A percentile compares a stretch with the other conserved stretches of the same genome.
These are phyloP conservation scores for Ctenosaura bakeri DNA, from an alignment of 2,797 vertebrate species.

Conservation along the genomic window DNA sequence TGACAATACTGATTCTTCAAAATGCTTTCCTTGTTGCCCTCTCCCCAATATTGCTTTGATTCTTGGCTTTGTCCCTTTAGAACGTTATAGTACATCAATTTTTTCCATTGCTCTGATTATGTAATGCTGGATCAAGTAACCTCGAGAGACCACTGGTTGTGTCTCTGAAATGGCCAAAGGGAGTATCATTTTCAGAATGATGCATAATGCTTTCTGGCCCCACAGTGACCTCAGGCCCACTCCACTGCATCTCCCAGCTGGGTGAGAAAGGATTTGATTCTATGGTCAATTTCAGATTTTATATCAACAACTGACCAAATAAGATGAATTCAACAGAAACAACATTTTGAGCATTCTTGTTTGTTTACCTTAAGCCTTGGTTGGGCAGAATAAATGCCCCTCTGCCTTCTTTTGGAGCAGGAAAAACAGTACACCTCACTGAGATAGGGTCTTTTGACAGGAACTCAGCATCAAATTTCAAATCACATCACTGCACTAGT, in stretches of 20 bases:
- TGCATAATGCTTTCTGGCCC: constrained; percentile 24
- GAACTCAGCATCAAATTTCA: background rate
- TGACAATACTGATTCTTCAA: background rate
- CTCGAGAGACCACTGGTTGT: constrained; percentile 16
- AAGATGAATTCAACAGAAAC: constrained; percentile 3
- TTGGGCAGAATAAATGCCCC: background rate
- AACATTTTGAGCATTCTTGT: background rate
- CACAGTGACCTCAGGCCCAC: constrained; percentile 5
- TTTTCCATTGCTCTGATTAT: constrained; percentile 50
- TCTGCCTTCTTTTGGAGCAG: background rate
- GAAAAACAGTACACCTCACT: background rate
- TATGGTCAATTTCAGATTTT: constrained; percentile 1
- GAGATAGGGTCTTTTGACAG: background rate
- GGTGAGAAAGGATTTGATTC: constrained; percentile 22
- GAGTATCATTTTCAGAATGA: constrained; percentile 23
- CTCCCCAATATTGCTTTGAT: constrained; percentile 27
- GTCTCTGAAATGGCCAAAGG: constrained; percentile 20
- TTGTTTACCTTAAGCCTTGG: background rate
- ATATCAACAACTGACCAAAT: constrained; percentile 32
- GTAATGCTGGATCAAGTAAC: constrained; percentile 45
- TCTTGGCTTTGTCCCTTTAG: constrained; percentile 28
- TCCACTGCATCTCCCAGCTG: constrained; percentile 11
- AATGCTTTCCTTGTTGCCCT: background rate
- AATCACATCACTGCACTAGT: background rate
- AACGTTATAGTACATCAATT: constrained; percentile 45